phyloP scores from a whole-genome alignment of 2,888 invertebrate species.

The Timema podura region DNA sequence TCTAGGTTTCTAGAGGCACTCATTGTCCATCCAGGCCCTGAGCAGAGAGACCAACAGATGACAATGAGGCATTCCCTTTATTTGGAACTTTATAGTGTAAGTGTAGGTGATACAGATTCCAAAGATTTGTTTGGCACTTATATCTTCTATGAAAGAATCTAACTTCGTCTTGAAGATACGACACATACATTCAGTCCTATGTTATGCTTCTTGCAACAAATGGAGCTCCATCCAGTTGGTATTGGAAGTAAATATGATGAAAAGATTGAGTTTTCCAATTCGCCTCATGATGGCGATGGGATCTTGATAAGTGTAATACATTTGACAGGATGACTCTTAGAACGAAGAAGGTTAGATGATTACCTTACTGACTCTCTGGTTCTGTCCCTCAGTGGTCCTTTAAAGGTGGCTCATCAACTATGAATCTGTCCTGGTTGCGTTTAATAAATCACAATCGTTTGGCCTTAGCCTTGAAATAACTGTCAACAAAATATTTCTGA shows the following conservation, averaged over 20 bases:
- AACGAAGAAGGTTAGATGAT: not conserved
- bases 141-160: no score
- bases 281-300: not conserved
- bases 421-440: not conserved
- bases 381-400: no score
- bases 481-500: slow-evolving; percentile 1
- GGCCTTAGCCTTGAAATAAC: not conserved
- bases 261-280: not conserved
- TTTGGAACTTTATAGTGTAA: slow-evolving; percentile 39
- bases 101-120: slow-evolving; percentile 28
- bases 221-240: slow-evolving; percentile 11
- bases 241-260: slow-evolving; percentile 14
- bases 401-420: not conserved
- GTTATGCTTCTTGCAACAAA: not conserved
- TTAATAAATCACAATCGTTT: not conserved
- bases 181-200: not conserved
- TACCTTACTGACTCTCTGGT: not conserved
- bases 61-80: slow-evolving; percentile 37
- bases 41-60: slow-evolving; percentile 34
- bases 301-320: not conserved
- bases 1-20: no score
- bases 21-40: slow-evolving; percentile 29
- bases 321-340: slow-evolving; percentile 18
- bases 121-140: no score
- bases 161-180: no score